These are phyloP conservation scores for Channa maculata DNA, from an alignment of 2,113 vertebrate species.

Conservation along the genomic window DNA sequence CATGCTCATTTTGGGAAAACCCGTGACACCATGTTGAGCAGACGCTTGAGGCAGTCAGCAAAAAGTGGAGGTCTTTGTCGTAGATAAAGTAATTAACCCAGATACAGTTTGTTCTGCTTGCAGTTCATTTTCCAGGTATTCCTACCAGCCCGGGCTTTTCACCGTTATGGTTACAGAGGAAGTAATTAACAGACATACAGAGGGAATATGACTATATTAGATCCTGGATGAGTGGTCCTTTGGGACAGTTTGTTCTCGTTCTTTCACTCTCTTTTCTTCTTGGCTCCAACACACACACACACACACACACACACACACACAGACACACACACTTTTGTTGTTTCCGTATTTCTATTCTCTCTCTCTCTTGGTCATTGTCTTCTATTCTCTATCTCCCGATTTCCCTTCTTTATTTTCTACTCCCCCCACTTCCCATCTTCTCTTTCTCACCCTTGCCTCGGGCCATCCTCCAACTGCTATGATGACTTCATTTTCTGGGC, in stretches of 20 bases:
- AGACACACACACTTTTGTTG: neutral
- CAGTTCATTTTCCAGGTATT: slow-evolving; percentile 63
- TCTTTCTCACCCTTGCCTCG: slow-evolving; percentile 41
- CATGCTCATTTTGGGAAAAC: slow-evolving; percentile 3
- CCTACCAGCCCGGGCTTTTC: slow-evolving; percentile 29
- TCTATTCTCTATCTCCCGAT: slow-evolving; percentile 26
- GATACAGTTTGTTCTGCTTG: slow-evolving; percentile 59
- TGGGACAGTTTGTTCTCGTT: slow-evolving; percentile 73
- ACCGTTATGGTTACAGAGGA: slow-evolving; percentile 59
- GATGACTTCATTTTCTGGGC: slow-evolving; percentile 75
- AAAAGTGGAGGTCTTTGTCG: neutral
- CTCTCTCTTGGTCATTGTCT: slow-evolving; percentile 4
- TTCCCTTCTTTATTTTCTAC: slow-evolving; percentile 29
- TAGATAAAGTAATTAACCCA: slow-evolving; percentile 74
- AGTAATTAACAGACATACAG: slow-evolving; percentile 79
- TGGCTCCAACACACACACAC: neutral
- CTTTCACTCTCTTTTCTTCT: slow-evolving; percentile 58
- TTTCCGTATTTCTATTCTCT: neutral
- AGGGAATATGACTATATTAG: slow-evolving; percentile 78
- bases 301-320: neutral
- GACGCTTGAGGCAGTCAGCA: slow-evolving; percentile 22
- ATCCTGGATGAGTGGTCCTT: slow-evolving; percentile 70
- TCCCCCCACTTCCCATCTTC: slow-evolving; percentile 3
- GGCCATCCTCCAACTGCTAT: slow-evolving; percentile 59
- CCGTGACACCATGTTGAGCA: neutral